Conservation (phyloP, 2,888 invertebrate genomes). For the Rhaphigaster nebulosa region DNA sequence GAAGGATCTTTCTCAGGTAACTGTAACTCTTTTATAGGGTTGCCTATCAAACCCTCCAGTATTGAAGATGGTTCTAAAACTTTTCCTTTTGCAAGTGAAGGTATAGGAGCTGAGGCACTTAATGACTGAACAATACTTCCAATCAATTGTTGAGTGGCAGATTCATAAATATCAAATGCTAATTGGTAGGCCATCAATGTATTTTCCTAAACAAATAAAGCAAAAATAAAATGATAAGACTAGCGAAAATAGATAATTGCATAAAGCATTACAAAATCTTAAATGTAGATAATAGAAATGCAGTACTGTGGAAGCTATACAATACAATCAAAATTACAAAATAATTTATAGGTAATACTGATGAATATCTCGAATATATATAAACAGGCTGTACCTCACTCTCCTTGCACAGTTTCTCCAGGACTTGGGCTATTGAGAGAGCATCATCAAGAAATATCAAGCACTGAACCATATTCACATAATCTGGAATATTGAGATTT, state of each 20-base stretch:
- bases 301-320: not conserved
- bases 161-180: slow-evolving; percentile 98
- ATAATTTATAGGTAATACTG: too few relatives aligned
- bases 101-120: slow-evolving; percentile 78
- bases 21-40: not conserved
- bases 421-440: slow-evolving; percentile 89
- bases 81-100: slow-evolving; percentile 57
- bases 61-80: slow-evolving; percentile 54
- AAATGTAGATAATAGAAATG: not conserved
- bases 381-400: slow-evolving; percentile 70
- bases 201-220: slow-evolving; percentile 74
- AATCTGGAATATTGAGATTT: slow-evolving; percentile 91
- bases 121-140: slow-evolving; percentile 87
- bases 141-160: slow-evolving; percentile 97
- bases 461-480: slow-evolving; percentile 98
- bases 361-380: not conserved
- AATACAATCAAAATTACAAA: not conserved
- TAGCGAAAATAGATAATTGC: slow-evolving; percentile 36
- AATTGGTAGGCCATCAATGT: slow-evolving; percentile 98
- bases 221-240: slow-evolving; percentile 38
- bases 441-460: slow-evolving; percentile 97
- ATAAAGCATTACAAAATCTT: slow-evolving; percentile 44
- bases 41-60: slow-evolving; percentile 58
- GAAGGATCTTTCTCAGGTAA: slow-evolving; percentile 60
- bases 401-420: slow-evolving; percentile 89